Conservation (phyloP, 1,140 invertebrate genomes). For the Pseudoatta argentina region DNA sequence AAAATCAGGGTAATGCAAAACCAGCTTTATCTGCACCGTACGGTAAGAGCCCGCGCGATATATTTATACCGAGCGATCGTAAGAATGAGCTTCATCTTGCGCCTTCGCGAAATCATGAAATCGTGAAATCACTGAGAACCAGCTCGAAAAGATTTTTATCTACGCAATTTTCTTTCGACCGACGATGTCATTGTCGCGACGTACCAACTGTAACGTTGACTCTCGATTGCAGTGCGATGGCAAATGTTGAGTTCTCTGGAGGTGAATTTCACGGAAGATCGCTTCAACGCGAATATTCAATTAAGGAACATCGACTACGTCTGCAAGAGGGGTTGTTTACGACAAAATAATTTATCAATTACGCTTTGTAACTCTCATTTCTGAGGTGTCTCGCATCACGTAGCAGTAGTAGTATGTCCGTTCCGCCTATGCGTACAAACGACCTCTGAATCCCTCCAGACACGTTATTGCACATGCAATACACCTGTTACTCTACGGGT, state of each 20-base stretch:
- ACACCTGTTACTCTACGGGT: constrained; percentile 82
- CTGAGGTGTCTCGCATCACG: constrained; percentile 29
- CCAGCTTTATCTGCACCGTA: neutral
- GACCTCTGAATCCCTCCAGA: constrained; percentile 45
- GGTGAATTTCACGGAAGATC: neutral
- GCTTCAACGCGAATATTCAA: neutral
- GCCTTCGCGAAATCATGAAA: constrained; percentile 16
- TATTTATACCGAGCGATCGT: constrained; percentile 4
- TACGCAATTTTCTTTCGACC: neutral
- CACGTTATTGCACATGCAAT: constrained; percentile 80
- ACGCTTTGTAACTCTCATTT: constrained; percentile 11
- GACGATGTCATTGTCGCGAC: neutral
- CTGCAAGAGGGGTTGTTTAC: constrained; percentile 5
- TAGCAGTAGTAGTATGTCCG: constrained; percentile 23
- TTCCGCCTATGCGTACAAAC: constrained; percentile 59
- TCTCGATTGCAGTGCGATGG: neutral
- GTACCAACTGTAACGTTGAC: neutral
- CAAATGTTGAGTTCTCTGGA: neutral
- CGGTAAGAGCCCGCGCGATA: neutral
- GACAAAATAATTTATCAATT: constrained; percentile 29
- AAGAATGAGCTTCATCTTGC: neutral
- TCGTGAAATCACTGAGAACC: constrained; percentile 13
- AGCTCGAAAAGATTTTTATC: neutral
- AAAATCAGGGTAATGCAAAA: no score
- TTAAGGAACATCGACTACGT: neutral